phyloP scores from a whole-genome alignment of 1,140 invertebrate species.

The Diorhabda carinulata region DNA sequence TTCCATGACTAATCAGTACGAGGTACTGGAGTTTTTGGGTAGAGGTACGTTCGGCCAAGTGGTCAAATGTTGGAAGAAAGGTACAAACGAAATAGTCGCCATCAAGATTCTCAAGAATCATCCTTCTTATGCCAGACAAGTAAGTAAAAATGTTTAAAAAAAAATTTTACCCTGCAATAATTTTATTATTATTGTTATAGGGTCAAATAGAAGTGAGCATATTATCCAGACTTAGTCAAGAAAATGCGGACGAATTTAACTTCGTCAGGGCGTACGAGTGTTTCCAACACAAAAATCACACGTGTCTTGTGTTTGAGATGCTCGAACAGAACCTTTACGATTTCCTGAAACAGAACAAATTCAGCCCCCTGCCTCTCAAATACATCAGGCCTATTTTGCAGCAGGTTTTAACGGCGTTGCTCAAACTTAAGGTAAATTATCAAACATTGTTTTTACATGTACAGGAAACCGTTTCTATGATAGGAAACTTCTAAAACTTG shows the following conservation, averaged over 20 bases:
- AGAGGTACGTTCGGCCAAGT: constrained; percentile 99
- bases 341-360: constrained; percentile 99
- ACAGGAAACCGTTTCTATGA: neutral
- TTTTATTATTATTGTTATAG: constrained; percentile 29
- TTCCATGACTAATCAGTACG: constrained; percentile 88
- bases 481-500: no score
- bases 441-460: neutral
- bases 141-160: constrained; percentile 20
- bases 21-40: constrained; percentile 97
- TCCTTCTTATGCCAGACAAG: constrained; percentile 96
- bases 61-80: constrained; percentile 99
- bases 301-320: constrained; percentile 99
- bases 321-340: constrained; percentile 99
- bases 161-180: neutral
- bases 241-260: constrained; percentile 99
- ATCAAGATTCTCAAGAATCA: constrained; percentile 99
- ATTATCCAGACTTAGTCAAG: constrained; percentile 93
- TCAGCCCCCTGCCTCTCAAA: constrained; percentile 94
- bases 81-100: constrained; percentile 99
- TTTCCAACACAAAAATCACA: constrained; percentile 99
- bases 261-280: constrained; percentile 99
- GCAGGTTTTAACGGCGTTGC: constrained; percentile 95
- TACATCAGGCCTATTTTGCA: constrained; percentile 98
- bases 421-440: constrained; percentile 84
- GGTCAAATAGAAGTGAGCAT: constrained; percentile 99